Evolutionary conservation across 1,140 invertebrate species (phyloP), one percentile per base, ranked within the genome.

Genomic region (Xylocopa sonorina): DNA sequence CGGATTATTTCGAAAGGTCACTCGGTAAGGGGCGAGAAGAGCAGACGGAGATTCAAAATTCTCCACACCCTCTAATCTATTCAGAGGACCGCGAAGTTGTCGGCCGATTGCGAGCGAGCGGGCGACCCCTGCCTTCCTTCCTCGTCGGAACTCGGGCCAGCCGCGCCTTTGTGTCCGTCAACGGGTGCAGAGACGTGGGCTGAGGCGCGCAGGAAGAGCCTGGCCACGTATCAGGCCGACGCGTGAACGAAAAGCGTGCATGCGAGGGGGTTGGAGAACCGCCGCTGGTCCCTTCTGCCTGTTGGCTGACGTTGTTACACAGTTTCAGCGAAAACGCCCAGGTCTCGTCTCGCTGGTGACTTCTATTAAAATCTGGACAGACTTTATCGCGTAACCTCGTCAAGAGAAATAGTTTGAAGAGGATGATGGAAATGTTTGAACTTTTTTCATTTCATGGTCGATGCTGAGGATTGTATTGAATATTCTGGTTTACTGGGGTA

Each of bases 21-120:
- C n/a, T n/a, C n/a, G n/a, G n/a, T n/a, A n/a, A n/a, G n/a, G n/a
- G n/a, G n/a, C n/a, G n/a, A n/a, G n/a, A n/a, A n/a, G 64, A 7
- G 38, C 16, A 34, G 14, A 50, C 29, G n/a, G n/a, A 68, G 32
- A 46, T 29, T 46, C 21, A 24, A 21, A 66, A 66, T 27, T 46
- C 29, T 27, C 41, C 16, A 0, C 27, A 9, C 41, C 41, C 14
- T 48, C n/a, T 46, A 46, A 66, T 66, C 63, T 66, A 66, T 66
- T 50, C 64, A 67, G 46, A 14, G 62, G 43, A 38, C 41, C 34
- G n/a, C n/a, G n/a, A 32, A 50, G 43, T 66, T n/a, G 63, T 48
- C 43, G 32, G 43, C 27, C 41, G 27, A 24, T 43, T 32, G 64
- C 50, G 43, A 46, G 18, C 46, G 18, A 46, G 27, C 63, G 29